Evolutionary conservation across 2,888 invertebrate genomes (phyloP).

Genomic region (Magallana nippona): DNA sequence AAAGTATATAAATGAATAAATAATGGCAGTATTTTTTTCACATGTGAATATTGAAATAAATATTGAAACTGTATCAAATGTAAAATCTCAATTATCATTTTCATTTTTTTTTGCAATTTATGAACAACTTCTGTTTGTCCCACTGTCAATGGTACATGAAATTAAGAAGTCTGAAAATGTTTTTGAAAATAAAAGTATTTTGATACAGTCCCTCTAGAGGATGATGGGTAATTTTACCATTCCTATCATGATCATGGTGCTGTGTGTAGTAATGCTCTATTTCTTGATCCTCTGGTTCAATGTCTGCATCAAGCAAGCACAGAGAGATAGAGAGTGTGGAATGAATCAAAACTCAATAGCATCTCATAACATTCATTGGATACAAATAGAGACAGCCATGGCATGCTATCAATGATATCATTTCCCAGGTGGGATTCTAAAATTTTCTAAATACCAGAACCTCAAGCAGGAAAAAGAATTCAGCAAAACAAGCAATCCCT

Average conservation of each 20-base stretch:
- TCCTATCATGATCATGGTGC: conserved; percentile 22
- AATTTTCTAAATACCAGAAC: too few species aligned
- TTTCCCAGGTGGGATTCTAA: too few species aligned
- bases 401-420: too few species aligned
- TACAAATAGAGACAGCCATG: too few species aligned
- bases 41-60: conserved; percentile 1
- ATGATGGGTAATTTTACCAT: neutral
- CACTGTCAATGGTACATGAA: too few species aligned
- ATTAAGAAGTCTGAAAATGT: too few species aligned
- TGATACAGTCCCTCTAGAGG: neutral
- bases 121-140: too few species aligned
- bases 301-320: conserved; percentile 26
- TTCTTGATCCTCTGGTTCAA: conserved; percentile 26
- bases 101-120: too few species aligned
- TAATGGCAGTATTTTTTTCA: neutral
- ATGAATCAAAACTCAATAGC: neutral
- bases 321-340: neutral
- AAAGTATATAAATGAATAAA: neutral
- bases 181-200: neutral
- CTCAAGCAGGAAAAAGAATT: too few species aligned
- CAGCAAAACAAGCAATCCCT: too few species aligned
- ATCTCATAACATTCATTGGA: neutral
- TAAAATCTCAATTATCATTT: too few species aligned
- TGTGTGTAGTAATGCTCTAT: conserved; percentile 21
- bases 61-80: conserved; percentile 2